These are phyloP conservation scores for Chaetodon auriga DNA, from an alignment of 2,113 vertebrate genomes.

Conservation along the genomic window DNA sequence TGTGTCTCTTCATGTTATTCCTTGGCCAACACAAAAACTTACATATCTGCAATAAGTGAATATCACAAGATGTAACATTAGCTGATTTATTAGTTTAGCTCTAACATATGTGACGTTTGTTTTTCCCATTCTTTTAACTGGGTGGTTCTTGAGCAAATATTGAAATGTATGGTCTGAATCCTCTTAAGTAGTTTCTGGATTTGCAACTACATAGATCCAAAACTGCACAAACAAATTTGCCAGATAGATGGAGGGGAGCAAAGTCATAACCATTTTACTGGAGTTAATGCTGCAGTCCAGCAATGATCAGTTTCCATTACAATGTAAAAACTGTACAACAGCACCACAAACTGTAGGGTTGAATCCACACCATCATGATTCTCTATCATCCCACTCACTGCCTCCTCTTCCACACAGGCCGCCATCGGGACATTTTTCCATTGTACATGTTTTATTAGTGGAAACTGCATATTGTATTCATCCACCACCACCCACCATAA, in stretches of 20 bases:
- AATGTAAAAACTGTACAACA: background rate
- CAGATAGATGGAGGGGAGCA: background rate
- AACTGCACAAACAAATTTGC: background rate
- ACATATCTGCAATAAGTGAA: background rate
- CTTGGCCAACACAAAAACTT: background rate
- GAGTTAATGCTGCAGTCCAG: too few species aligned
- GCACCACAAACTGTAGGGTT: background rate
- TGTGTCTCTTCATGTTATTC: background rate
- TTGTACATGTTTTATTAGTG: conserved; percentile 45
- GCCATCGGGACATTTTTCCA: conserved; percentile 38
- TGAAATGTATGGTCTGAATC: too few species aligned
- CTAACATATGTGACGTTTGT: background rate
- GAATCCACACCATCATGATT: background rate
- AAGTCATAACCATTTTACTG: background rate
- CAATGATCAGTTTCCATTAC: background rate
- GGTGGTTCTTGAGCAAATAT: too few species aligned
- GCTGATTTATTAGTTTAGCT: background rate
- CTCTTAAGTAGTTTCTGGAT: background rate
- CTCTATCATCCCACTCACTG: background rate
- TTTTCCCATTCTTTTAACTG: too few species aligned
- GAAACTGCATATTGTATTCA: conserved; percentile 33
- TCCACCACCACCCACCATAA: conserved; percentile 62
- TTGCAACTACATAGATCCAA: background rate
- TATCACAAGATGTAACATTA: background rate
- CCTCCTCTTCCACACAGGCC: conserved; percentile 5